Base-by-base conservation (phyloP, 2,113 vertebrate species). In the Crotalus horridus region DNA sequence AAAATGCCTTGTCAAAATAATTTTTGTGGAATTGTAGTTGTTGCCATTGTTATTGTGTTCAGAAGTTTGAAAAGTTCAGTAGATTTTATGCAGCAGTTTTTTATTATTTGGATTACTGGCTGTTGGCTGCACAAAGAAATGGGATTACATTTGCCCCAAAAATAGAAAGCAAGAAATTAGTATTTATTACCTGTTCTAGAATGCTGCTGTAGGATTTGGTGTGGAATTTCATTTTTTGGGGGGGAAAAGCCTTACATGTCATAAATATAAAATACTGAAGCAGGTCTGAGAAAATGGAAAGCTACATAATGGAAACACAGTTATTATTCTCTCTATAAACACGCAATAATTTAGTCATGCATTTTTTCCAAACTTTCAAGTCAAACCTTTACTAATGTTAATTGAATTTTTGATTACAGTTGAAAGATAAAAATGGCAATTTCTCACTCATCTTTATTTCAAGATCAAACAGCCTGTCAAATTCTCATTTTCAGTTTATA, bases 301-400 rank as follows among this genome's bases (percentile, higher is more conserved):
- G 90, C 93, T 94, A 54, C 33, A 2, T 91, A 85, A 39, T 43
- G 92, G 43, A 81, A 81, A 81, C 33, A 33, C 90, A 89, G 12
- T 91, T 26, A n/a, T 48, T 46, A 43, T 92, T 93, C 92, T 74
- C 90, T 96, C 86, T 55, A 91, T 87, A 85, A 64, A 91, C 89
- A 81, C 24, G 94, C 8, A 59, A 21, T 91, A 94, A 92, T 33
- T 21, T 39, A 64, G 59, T 91, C 81, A 51, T 74, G 21, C 74
- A 55, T 91, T 86, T 54, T 93, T 64, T 88, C 26, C 51, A 55
- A 92, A 81, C 12, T 69, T 69, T 64, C 43, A 1, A 33, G 33
- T 20, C 48, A 90, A 91, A 88, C n/a, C 54, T 89, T 33, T 20
- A 29, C 39, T 87, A 7, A 91, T 1, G 0, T 46, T 90, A 94